Evolutionary conservation across 2,888 invertebrate genomes (phyloP).

Genomic region (Cephus rjabovi): DNA sequence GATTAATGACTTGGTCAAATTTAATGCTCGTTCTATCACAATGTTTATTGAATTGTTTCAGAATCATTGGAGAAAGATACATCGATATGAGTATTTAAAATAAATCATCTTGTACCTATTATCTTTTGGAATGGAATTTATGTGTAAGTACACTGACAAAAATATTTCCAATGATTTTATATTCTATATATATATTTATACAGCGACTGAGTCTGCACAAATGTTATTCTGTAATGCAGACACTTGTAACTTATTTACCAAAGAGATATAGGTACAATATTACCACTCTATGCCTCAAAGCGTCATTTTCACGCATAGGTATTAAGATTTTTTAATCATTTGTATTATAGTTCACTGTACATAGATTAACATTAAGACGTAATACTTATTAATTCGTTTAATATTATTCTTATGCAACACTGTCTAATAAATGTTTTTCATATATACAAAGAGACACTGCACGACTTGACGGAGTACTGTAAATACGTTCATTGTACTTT

Average conservation of each 20-base stretch:
- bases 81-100: conserved; percentile 1
- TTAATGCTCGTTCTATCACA: neutral
- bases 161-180: neutral
- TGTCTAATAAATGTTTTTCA: conserved; percentile 2
- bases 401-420: neutral
- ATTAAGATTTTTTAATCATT: neutral
- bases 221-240: neutral
- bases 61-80: conserved; percentile 9
- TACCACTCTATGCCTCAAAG: conserved; percentile 9
- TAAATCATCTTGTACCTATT: neutral
- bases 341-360: conserved; percentile 14
- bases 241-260: neutral
- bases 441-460: neutral
- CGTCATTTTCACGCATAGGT: neutral
- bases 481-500: neutral
- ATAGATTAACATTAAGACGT: conserved; percentile 11
- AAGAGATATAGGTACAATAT: conserved; percentile 1
- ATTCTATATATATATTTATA: neutral
- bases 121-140: neutral
- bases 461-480: neutral
- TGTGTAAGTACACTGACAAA: neutral
- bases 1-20: neutral
- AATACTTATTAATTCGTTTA: conserved; percentile 1
- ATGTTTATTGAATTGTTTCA: neutral
- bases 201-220: neutral